Base-by-base conservation (phyloP, 2,888 invertebrate genomes). In the Crossocerus cetratus region DNA sequence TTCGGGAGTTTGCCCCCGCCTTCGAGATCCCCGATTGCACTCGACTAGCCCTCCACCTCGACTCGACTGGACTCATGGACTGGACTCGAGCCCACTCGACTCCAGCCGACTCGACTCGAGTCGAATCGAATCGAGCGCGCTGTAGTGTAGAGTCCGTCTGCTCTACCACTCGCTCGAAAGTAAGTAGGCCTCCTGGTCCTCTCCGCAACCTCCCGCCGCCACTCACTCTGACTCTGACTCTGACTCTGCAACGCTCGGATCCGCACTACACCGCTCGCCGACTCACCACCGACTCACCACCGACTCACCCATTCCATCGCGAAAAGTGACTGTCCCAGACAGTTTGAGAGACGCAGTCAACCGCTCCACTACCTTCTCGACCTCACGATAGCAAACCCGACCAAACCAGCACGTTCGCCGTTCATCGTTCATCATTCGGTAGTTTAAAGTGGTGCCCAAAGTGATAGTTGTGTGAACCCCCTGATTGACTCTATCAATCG, bases 271-370 rank as follows among this genome's bases (percentile, higher is more conserved):
- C n/a, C n/a, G 43, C 3, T 71, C 75, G 76, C 72, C 78, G 70
- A 77, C 68, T 63, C n/a, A n/a, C n/a, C n/a, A n/a, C n/a, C n/a
- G n/a, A n/a, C n/a, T n/a, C n/a, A 55, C 21, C 59, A 45, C 55
- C 69, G 56, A 54, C n/a, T n/a, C 53, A 20, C 45, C 74, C 43
- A 55, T 67, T 53, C 59, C 69, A 72, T 56, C 63, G 73, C 65
- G 66, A 84, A 82, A 87, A 87, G 87, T 87, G 86, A 89, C 86
- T 84, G 85, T 87, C 85, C 89, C 83, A 86, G 86, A 84, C 89
- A 90, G 90, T 89, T 86, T 77, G 84, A 83, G 81, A 88, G 86
- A 83, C 86, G 89, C 90, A 89, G 89, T 89, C 90, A 86, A 77
- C 89, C 87, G 84, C 87, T 87, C 87, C 89, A 87, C 86, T 86